phyloP scores from a whole-genome alignment of 1,140 invertebrate species.

The Octopus sinensis region DNA sequence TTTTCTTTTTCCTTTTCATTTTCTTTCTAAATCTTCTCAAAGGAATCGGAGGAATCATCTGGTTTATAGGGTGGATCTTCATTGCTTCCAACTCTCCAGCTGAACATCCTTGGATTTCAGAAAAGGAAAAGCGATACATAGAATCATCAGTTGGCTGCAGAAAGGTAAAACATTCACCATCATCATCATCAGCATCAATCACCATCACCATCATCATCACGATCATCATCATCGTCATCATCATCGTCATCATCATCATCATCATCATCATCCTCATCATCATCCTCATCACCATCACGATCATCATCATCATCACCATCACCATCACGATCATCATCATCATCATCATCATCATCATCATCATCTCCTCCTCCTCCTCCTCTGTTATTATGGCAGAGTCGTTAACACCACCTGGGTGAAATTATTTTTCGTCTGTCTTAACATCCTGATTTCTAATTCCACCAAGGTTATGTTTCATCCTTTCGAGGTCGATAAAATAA shows the following conservation, averaged over 20 bases:
- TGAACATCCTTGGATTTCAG: conserved; percentile 39
- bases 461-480: no score
- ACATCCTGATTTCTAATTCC: no score
- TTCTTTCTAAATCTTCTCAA: no score
- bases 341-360: conserved; percentile 15
- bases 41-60: conserved; percentile 38
- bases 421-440: no score
- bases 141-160: conserved; percentile 28
- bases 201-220: neutral
- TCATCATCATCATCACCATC: conserved; percentile 14
- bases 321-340: conserved; percentile 12
- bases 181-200: no score
- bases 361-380: neutral
- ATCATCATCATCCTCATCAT: no score
- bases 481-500: no score
- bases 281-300: no score
- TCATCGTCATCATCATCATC: conserved; percentile 15
- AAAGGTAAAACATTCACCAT: conserved; percentile 19
- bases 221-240: neutral
- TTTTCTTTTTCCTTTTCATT: no score
- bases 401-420: no score
- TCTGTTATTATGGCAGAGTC: neutral
- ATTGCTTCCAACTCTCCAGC: conserved; percentile 38
- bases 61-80: conserved; percentile 42
- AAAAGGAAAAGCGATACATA: conserved; percentile 39